Evolutionary conservation across 2,888 invertebrate genomes (phyloP).

Genomic region (Plebejus anna): DNA sequence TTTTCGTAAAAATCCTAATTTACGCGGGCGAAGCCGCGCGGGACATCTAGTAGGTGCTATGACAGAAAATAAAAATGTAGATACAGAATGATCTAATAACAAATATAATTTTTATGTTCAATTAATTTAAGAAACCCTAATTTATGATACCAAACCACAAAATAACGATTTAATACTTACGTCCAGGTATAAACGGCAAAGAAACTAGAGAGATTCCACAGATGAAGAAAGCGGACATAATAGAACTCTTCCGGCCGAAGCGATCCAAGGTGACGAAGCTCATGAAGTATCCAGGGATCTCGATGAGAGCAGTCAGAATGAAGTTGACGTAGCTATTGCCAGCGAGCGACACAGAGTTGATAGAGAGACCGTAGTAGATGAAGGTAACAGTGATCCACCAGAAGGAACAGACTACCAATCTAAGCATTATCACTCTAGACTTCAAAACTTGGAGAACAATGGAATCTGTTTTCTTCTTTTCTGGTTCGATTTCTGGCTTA

Average conservation of each 20-base stretch:
- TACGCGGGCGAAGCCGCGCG: too few relatives aligned
- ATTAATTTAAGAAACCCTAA: too few relatives aligned
- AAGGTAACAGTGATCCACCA: conserved; percentile 90
- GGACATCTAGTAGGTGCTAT: not conserved
- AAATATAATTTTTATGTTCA: not conserved
- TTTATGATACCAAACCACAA: not conserved
- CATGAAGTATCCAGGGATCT: conserved; percentile 82
- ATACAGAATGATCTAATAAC: not conserved
- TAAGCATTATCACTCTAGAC: conserved; percentile 72
- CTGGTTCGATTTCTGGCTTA: conserved; percentile 20
- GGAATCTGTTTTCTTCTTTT: conserved; percentile 33
- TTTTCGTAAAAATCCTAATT: too few relatives aligned
- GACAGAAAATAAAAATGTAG: too few relatives aligned
- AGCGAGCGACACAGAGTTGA: conserved; percentile 86
- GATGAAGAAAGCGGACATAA: conserved; percentile 78
- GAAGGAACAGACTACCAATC: conserved; percentile 83
- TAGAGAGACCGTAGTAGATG: conserved; percentile 89
- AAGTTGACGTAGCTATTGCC: conserved; percentile 90
- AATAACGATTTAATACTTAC: conserved; percentile 54
- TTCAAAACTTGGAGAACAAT: conserved; percentile 50
- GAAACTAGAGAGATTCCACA: conserved; percentile 78
- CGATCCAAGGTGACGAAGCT: conserved; percentile 79
- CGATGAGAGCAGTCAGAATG: conserved; percentile 82
- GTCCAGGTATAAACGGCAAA: conserved; percentile 78
- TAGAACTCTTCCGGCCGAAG: conserved; percentile 79